Conservation (phyloP, 2,113 vertebrate genomes). For the Anoplopoma fimbria region DNA sequence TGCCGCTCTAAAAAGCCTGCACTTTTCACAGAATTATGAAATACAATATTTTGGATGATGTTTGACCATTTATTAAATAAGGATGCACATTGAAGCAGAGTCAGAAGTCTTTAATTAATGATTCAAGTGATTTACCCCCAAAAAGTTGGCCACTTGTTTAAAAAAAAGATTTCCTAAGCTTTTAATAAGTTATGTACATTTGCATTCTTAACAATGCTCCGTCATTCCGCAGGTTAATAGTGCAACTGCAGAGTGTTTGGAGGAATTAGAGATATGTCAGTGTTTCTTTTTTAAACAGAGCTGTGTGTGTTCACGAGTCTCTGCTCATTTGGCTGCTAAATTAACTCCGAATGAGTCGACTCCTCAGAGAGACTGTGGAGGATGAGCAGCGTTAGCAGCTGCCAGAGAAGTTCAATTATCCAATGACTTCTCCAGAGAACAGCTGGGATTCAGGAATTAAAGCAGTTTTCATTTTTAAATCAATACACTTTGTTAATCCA, state of each 20-base stretch:
- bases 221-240: not conserved
- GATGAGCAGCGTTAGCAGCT: conserved; percentile 46
- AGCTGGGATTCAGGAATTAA: conserved; percentile 38
- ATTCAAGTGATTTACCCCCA: no score
- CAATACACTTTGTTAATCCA: not conserved
- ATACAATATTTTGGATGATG: no score
- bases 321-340: conserved; percentile 62
- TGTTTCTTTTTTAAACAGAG: not conserved
- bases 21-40: not conserved
- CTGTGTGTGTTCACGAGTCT: conserved; percentile 2
- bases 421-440: conserved; percentile 36
- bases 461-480: not conserved
- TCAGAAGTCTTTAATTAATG: not conserved
- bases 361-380: conserved; percentile 48
- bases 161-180: no score
- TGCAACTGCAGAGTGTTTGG: not conserved
- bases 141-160: not conserved
- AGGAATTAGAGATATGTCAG: not conserved
- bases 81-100: not conserved
- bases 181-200: no score
- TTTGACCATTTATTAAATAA: not conserved
- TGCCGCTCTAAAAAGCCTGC: not conserved
- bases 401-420: conserved; percentile 63
- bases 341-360: conserved; percentile 43
- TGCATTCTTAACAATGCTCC: no score